phyloP scores from a whole-genome alignment of 2,888 invertebrate species.

The Clostera curtula region DNA sequence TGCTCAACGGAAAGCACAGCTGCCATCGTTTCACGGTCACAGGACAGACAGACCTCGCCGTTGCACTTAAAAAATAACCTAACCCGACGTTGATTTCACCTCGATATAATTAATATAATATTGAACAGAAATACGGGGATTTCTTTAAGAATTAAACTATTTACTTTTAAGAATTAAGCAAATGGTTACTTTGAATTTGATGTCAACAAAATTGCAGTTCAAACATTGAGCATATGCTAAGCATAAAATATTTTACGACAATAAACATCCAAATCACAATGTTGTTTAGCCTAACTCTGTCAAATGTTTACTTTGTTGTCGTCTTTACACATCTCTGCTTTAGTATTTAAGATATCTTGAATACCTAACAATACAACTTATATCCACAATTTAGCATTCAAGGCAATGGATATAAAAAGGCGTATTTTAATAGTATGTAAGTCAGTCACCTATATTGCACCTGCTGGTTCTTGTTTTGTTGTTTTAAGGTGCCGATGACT shows the following conservation, averaged over 20 bases:
- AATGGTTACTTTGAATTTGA: constrained; percentile 10
- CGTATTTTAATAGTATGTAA: neutral
- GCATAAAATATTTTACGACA: constrained; percentile 8
- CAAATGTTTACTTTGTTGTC: constrained; percentile 12
- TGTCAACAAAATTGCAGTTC: constrained; percentile 18
- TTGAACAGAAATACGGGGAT: no score
- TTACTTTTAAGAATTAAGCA: constrained; percentile 4
- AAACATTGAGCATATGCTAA: constrained; percentile 15
- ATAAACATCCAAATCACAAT: constrained; percentile 12
- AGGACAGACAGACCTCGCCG: constrained; percentile 22
- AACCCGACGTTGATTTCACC: no score
- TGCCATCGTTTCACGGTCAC: constrained; percentile 30
- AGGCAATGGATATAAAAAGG: no score
- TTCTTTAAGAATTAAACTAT: no score
- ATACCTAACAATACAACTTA: no score
- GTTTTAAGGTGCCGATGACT: constrained; percentile 12
- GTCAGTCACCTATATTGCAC: constrained; percentile 12
- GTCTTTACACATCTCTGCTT: constrained; percentile 12
- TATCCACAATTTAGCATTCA: no score
- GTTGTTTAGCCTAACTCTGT: no score
- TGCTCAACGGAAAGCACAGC: constrained; percentile 40
- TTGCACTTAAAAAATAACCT: no score
- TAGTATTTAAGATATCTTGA: no score
- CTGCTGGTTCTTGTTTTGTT: constrained; percentile 18
- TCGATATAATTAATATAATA: no score